Conservation (phyloP, 2,888 invertebrate genomes). For the Diadegma fenestrale region DNA sequence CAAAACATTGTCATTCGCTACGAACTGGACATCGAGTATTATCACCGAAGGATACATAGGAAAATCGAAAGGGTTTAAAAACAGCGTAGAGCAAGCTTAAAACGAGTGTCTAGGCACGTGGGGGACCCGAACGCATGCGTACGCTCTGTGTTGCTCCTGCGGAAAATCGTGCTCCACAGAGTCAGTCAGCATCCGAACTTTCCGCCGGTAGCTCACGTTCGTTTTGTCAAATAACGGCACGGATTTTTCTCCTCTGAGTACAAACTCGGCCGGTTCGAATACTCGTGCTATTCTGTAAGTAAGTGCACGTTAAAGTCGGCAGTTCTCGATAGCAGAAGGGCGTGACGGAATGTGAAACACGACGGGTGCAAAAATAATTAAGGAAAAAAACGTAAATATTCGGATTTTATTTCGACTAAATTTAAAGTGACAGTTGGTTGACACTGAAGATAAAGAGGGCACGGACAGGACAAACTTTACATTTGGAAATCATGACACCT, state of each 20-base stretch:
- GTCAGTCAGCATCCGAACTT: constrained; percentile 82
- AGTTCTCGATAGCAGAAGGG: background rate
- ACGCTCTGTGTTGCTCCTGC: constrained; percentile 80
- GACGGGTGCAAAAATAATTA: background rate
- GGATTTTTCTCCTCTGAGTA: background rate
- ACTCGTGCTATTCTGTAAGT: background rate
- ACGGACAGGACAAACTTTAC: constrained; percentile 3
- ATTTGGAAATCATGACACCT: constrained; percentile 63
- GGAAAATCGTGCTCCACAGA: constrained; percentile 73
- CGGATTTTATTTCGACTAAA: background rate
- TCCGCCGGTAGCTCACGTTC: constrained; percentile 75
- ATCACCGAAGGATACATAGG: constrained; percentile 31
- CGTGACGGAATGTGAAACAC: constrained; percentile 1
- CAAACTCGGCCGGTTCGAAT: background rate
- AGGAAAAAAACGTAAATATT: background rate
- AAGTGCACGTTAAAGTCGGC: background rate
- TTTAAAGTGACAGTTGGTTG: constrained; percentile 6
- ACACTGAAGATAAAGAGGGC: constrained; percentile 2
- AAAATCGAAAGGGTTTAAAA: constrained; percentile 11
- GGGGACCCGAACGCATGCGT: constrained; percentile 80
- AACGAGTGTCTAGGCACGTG: constrained; percentile 80
- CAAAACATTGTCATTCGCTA: no score
- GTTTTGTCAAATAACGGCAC: constrained; percentile 25
- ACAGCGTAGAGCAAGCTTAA: constrained; percentile 65
- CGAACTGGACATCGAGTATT: no score